A percentile compares a stretch with the other conserved stretches of the same genome.
phyloP scores from a whole-genome alignment of 2,888 invertebrate species.

The Allygus modestus region DNA sequence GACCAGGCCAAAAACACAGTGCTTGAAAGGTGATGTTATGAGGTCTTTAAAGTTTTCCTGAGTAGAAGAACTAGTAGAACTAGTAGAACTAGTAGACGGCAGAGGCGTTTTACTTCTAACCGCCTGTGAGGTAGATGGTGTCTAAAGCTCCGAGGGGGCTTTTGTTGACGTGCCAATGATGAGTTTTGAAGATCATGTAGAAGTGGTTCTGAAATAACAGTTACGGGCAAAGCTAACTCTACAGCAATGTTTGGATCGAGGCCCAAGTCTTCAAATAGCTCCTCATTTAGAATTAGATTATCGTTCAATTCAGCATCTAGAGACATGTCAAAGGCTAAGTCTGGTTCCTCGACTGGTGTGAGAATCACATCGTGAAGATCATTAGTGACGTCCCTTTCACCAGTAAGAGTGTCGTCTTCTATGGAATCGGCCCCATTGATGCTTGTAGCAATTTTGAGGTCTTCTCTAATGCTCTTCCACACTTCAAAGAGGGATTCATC shows the following conservation, averaged over 20 bases:
- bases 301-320: not conserved
- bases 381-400: not conserved
- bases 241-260: not conserved
- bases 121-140: too few species aligned
- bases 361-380: not conserved
- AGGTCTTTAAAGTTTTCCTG: too few species aligned
- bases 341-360: not conserved
- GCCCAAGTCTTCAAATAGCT: not conserved
- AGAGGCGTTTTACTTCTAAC: not conserved
- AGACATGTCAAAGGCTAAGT: not conserved
- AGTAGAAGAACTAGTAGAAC: not conserved
- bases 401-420: not conserved
- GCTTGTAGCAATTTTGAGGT: not conserved
- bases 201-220: not conserved
- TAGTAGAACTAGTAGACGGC: not conserved
- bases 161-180: not conserved
- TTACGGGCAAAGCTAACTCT: not conserved
- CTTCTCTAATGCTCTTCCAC: not conserved
- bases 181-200: slow-evolving; percentile 1
- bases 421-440: not conserved
- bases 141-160: too few species aligned
- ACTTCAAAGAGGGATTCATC: not conserved
- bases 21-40: too few species aligned
- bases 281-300: not conserved
- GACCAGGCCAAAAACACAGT: not conserved